A percentile compares a stretch with the other conserved stretches of the same genome.
Conservation (phyloP, 1,140 invertebrate genomes). For the Hesperophylax magnus region DNA sequence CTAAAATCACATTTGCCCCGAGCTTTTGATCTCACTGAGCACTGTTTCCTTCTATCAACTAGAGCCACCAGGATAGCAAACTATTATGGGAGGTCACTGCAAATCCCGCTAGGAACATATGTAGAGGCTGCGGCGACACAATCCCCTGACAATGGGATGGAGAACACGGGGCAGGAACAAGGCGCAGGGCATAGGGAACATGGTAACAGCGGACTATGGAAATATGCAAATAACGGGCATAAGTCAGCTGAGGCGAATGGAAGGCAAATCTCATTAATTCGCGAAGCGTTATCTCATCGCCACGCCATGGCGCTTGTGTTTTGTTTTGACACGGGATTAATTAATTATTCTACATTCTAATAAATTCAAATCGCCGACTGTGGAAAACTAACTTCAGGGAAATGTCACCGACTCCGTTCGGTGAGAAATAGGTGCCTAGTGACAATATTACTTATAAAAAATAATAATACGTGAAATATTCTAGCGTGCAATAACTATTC, state of each 20-base stretch:
- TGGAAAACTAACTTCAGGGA: not conserved
- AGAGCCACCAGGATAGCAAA: conserved; percentile 5
- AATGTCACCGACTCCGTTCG: not conserved
- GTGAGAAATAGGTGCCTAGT: too few relatives aligned
- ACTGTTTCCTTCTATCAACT: not conserved
- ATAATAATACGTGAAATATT: too few relatives aligned
- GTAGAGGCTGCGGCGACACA: conserved; percentile 24
- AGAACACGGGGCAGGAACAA: too few relatives aligned
- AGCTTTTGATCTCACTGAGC: not conserved
- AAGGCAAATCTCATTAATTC: conserved; percentile 55
- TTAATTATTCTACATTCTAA: conserved; percentile 52
- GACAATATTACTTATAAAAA: too few relatives aligned
- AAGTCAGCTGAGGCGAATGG: conserved; percentile 23
- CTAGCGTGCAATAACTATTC: too few relatives aligned
- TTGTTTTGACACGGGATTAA: conserved; percentile 57
- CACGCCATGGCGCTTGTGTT: conserved; percentile 43
- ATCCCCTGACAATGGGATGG: conserved; percentile 10
- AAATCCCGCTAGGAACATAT: conserved; percentile 21
- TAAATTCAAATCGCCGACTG: conserved; percentile 49
- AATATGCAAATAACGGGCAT: conserved; percentile 33
- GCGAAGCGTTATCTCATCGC: conserved; percentile 52
- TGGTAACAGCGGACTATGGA: not conserved
- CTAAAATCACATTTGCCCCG: too few relatives aligned
- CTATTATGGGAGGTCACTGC: not conserved
- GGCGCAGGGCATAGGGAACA: not conserved